Conservation (phyloP, 30 jellyfish, hydroid and myxozoan genomes). For the Aurelia aurita complex sp. Pacific region DNA sequence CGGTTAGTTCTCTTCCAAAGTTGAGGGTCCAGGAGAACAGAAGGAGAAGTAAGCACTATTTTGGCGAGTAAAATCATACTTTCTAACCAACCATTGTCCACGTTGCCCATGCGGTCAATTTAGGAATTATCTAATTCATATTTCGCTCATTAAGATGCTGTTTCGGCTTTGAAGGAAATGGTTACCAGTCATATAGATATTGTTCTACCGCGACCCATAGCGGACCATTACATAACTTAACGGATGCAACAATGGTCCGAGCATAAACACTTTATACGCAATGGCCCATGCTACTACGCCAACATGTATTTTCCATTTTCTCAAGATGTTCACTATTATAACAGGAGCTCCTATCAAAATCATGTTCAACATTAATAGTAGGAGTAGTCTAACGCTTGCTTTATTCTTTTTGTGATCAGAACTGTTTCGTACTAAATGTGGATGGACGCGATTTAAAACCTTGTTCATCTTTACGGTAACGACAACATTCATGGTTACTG, state of each 20-base stretch:
- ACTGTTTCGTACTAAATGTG: neutral
- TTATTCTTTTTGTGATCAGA: neutral
- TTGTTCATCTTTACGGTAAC: neutral
- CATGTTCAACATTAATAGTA: neutral
- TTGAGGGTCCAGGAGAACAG: too few species aligned
- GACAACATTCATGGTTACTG: neutral
- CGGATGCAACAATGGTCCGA: conserved; percentile 20
- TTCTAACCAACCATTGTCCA: too few species aligned
- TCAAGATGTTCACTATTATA: neutral
- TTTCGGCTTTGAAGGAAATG: too few species aligned
- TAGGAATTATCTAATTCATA: too few species aligned
- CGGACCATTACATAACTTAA: neutral
- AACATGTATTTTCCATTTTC: neutral
- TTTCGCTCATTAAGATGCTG: too few species aligned
- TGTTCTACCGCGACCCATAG: neutral
- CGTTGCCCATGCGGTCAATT: too few species aligned
- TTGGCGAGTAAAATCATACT: too few species aligned
- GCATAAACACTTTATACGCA: neutral
- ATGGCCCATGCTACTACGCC: neutral
- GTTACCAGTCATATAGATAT: too few species aligned
- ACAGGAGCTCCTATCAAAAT: conserved; percentile 5
- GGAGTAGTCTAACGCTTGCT: conserved; percentile 1
- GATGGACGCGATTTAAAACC: neutral
- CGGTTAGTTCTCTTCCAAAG: too few species aligned
- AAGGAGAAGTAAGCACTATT: too few species aligned